A percentile compares a stretch with the other conserved stretches of the same genome.
Conservation (phyloP, 2,797 vertebrate genomes). For the Chelon auratus region DNA sequence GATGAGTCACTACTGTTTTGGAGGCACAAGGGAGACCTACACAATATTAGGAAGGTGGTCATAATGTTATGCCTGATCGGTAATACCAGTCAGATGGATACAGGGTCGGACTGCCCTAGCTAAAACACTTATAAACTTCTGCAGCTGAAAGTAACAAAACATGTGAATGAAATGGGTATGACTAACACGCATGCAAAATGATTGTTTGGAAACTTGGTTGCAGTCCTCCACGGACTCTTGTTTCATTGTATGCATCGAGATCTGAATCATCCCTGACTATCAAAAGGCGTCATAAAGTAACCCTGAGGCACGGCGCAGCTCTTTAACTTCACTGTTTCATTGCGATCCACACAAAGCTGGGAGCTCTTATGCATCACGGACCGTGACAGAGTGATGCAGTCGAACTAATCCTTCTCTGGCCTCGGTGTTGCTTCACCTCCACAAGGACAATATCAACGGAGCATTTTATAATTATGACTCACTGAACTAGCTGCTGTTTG, state of each 20-base stretch:
- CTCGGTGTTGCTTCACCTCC: slow-evolving; percentile 12
- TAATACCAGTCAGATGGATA: too few relatives aligned
- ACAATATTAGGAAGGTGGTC: too few relatives aligned
- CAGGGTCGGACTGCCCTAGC: too few relatives aligned
- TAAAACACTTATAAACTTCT: too few relatives aligned
- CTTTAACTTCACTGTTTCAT: slow-evolving; percentile 39
- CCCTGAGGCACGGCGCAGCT: not conserved
- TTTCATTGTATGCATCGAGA: not conserved
- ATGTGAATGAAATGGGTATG: not conserved
- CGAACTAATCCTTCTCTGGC: slow-evolving; percentile 45
- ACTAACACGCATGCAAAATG: slow-evolving; percentile 6
- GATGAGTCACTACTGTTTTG: too few relatives aligned
- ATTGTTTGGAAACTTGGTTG: not conserved
- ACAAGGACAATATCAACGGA: slow-evolving; percentile 1
- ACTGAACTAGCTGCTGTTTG: not conserved
- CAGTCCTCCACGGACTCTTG: not conserved
- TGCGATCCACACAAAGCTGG: slow-evolving; percentile 31
- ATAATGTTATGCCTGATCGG: too few relatives aligned
- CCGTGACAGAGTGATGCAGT: slow-evolving; percentile 38
- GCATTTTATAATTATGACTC: slow-evolving; percentile 32
- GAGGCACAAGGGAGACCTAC: too few relatives aligned
- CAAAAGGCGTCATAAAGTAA: slow-evolving; percentile 21
- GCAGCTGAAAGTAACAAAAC: not conserved
- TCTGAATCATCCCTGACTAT: slow-evolving; percentile 11
- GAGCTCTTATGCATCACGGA: slow-evolving; percentile 35